A percentile compares a stretch with the other conserved stretches of the same genome.
These are phyloP conservation scores for Aurelia sp. DNA, from an alignment of 30 jellyfish, hydroid and myxozoan species.

Conservation along the genomic window DNA sequence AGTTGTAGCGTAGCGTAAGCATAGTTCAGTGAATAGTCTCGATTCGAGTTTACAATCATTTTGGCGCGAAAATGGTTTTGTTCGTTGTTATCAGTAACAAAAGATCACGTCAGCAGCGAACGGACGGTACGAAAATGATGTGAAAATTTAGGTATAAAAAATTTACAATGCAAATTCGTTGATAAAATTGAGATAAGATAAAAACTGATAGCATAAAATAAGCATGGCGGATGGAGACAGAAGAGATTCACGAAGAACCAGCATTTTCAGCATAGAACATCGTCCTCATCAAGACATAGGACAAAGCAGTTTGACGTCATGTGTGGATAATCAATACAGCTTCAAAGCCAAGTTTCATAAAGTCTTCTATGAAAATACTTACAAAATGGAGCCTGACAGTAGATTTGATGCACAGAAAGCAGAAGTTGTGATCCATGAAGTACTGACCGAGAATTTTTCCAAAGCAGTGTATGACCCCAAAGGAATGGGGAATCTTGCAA, in stretches of 20 bases:
- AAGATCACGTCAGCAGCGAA: no score
- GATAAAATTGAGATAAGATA: no score
- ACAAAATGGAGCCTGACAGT: slow-evolving; percentile 84
- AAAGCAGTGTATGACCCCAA: slow-evolving; percentile 72
- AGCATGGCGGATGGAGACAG: background rate
- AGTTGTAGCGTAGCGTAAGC: no score
- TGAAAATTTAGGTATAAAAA: no score
- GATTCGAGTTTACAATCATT: no score
- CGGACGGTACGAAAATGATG: no score
- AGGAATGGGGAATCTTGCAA: slow-evolving; percentile 58
- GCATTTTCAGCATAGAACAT: slow-evolving; percentile 82
- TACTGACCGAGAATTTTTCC: slow-evolving; percentile 67
- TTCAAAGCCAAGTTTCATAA: slow-evolving; percentile 5
- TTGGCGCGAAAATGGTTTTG: no score
- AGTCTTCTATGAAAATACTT: slow-evolving; percentile 86
- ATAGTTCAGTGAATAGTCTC: no score
- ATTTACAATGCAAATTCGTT: no score
- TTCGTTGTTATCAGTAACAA: no score
- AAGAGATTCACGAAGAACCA: slow-evolving; percentile 67
- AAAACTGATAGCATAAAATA: background rate
- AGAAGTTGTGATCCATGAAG: slow-evolving; percentile 47
- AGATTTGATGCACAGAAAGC: slow-evolving; percentile 64
- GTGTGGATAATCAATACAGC: slow-evolving; percentile 29
- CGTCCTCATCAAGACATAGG: slow-evolving; percentile 78
- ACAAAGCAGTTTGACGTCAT: slow-evolving; percentile 37